Percentiles rank a stretch among this genome's conserved stretches.
phyloP scores from a whole-genome alignment of 2,113 vertebrate genomes.

The Zapornia atra region DNA sequence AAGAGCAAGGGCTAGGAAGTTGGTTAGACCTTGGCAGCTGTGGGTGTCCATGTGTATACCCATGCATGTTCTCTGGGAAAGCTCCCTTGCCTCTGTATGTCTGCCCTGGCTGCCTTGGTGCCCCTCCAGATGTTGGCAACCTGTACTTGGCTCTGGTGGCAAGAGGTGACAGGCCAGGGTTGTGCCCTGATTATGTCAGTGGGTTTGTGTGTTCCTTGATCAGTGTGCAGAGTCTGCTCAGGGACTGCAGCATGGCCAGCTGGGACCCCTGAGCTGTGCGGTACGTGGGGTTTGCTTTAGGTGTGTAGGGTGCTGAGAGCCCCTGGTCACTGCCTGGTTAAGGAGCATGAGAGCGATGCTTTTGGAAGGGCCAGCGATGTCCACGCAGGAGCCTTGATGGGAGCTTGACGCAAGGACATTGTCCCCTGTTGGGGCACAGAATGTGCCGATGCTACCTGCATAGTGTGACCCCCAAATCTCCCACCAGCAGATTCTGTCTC shows the following conservation, averaged over 20 bases:
- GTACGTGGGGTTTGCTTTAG: background rate
- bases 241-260: background rate
- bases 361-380: background rate
- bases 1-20: background rate
- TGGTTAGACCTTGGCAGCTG: background rate
- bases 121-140: background rate
- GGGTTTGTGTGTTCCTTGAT: fast-evolving
- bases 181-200: fast-evolving
- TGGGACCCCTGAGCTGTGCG: background rate
- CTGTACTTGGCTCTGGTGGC: background rate
- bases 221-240: background rate
- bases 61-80: background rate
- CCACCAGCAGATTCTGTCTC: background rate
- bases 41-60: fast-evolving
- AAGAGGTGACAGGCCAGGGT: background rate
- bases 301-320: background rate
- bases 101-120: background rate
- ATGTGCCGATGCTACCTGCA: background rate
- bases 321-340: background rate
- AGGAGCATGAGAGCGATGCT: background rate
- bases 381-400: background rate
- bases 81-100: background rate
- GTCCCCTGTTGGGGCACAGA: fast-evolving
- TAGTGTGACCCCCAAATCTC: background rate
- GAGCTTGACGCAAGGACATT: background rate